Percentiles rank a stretch among this genome's conserved stretches.
phyloP scores from a whole-genome alignment of 2,797 vertebrate species.

The Eulemur rubriventer region DNA sequence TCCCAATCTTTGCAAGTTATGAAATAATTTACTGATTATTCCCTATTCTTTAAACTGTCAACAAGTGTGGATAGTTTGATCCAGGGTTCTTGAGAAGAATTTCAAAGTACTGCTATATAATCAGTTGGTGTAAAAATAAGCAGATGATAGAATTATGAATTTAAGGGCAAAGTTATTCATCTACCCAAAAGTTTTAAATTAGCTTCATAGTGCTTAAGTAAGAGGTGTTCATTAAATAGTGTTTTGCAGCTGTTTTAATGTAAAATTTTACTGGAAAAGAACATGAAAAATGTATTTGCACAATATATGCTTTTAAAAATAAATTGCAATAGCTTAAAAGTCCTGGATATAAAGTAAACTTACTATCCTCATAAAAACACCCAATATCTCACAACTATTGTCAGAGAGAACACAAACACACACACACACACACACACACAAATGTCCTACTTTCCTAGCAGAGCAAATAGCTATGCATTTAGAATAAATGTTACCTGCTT shows the following conservation, averaged over 20 bases:
- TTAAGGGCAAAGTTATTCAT: conserved; percentile 19
- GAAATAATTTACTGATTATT: background rate
- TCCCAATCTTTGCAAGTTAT: conserved; percentile 4
- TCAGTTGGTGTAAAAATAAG: background rate
- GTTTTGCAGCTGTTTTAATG: background rate
- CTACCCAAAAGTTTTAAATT: conserved; percentile 15
- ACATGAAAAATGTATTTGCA: background rate
- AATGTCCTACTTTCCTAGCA: conserved; percentile 59
- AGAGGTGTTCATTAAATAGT: background rate
- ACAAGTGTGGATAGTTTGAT: background rate
- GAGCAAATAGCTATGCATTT: conserved; percentile 51
- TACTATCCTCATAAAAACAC: conserved; percentile 4
- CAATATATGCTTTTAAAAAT: background rate
- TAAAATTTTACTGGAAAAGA: conserved; percentile 31
- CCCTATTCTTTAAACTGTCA: conserved; percentile 1
- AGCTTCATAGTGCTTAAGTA: background rate
- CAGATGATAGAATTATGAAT: background rate
- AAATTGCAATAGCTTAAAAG: background rate
- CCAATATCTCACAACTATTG: background rate
- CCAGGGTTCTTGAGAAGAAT: background rate
- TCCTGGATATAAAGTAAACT: conserved; percentile 12
- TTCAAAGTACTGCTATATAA: background rate
- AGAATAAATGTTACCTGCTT: conserved; percentile 64
- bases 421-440: background rate
- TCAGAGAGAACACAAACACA: conserved; percentile 6